Base-by-base conservation (phyloP, 2,888 invertebrate genomes). In the Mesochorus sp. region DNA sequence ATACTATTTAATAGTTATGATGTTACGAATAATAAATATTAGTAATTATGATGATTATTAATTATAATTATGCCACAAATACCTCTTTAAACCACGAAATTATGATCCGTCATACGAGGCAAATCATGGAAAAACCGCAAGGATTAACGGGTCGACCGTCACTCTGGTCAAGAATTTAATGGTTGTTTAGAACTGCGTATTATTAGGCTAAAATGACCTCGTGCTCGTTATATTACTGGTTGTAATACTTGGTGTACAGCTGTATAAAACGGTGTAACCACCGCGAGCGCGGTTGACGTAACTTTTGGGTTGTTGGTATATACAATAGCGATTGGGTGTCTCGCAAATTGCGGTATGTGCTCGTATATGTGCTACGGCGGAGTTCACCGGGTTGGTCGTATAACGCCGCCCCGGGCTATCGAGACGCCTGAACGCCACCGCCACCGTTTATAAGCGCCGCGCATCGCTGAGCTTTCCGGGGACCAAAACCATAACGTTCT, bases 401-500 rank as follows among this genome's bases (percentile, higher is more conserved):
- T 34, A 55, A 19, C 53, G 19, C 8, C 17, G 39, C 39, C 59
- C 17, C 37, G 39, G 51, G 66, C 19, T 42, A 8, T 26, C 47
- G 64, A 47, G 49, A 59, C 37, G 19, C 57, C 34, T n/a, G 61
- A 39, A 44, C 17, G 26, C 61, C 8, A 37, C 72, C 37, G 57
- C 26, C 55, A 31, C 28, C 24, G 64, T 6, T 44, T 17, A 37
- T 21, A 37, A 14, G 12, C 28, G 8, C 14, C 47, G 24, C 42
- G 49, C 49, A 34, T 51, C 28, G 37, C 71, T 28, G 61, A 57
- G 72, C 55, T 66, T 70, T 57, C 62, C 12, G 31, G 64, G 80
- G 85, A 28, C n/a, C n/a, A 84, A 86, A 87, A 85, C 84, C 84
- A 84, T 86, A 85, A 87, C 83, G 80, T 55, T 47, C 19, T 14